These are phyloP conservation scores for Crotalus horridus DNA, from an alignment of 2,113 vertebrate species.

Conservation along the genomic window DNA sequence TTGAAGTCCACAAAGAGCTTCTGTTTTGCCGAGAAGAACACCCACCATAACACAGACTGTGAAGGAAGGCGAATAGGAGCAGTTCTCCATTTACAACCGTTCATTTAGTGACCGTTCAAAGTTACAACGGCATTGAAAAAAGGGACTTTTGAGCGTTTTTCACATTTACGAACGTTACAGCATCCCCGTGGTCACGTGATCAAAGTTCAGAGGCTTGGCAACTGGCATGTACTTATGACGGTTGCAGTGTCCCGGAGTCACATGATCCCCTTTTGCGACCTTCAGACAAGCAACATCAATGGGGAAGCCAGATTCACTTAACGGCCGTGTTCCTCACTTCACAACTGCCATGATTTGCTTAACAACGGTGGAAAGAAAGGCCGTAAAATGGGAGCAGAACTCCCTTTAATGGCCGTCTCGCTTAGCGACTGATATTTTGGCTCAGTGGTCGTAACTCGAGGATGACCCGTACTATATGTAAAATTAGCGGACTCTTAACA, in stretches of 20 bases:
- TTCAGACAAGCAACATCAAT: fast-evolving
- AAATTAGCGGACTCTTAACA: neutral
- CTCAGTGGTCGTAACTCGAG: neutral
- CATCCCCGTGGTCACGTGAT: neutral
- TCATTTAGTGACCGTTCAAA: neutral
- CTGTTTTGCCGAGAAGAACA: no score
- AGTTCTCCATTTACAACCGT: neutral
- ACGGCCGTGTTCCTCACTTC: neutral
- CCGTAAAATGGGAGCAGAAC: neutral
- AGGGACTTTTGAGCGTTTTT: neutral
- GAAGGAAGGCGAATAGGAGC: neutral
- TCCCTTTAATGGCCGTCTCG: neutral
- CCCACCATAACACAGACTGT: neutral
- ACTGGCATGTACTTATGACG: neutral
- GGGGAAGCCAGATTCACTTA: neutral
- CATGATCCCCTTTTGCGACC: neutral
- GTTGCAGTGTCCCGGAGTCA: fast-evolving
- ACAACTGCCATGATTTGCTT: neutral
- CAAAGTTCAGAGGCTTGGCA: neutral
- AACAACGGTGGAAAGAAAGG: neutral
- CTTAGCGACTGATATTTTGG: neutral
- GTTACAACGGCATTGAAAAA: neutral
- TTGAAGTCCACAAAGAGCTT: neutral
- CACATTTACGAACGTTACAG: neutral
- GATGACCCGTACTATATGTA: neutral